phyloP scores from a whole-genome alignment of 1,140 invertebrate genomes.

The Aphis gossypii region DNA sequence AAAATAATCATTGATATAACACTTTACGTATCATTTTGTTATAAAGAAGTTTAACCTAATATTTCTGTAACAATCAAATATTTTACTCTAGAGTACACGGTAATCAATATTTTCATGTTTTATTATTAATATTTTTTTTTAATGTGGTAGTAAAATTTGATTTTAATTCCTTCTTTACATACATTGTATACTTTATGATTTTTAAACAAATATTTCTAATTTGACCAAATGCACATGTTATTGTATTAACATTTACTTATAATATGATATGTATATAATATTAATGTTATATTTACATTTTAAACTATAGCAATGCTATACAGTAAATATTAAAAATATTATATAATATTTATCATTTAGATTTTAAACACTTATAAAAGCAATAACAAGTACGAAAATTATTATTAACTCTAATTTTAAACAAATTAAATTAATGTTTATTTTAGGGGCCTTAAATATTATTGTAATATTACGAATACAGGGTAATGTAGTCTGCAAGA shows the following conservation, averaged over 20 bases:
- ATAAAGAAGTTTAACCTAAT: background rate
- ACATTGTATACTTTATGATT: constrained; percentile 22
- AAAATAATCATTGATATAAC: background rate
- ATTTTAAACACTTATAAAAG: background rate
- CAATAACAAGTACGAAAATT: background rate
- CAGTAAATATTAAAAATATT: background rate
- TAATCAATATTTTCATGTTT: background rate
- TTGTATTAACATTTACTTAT: background rate
- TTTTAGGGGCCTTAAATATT: constrained; percentile 33
- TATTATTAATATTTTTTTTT: background rate
- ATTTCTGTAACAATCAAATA: background rate
- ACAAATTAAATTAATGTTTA: background rate
- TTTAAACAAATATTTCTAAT: background rate
- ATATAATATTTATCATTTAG: background rate
- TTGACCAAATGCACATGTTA: background rate
- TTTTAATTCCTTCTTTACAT: background rate
- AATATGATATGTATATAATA: constrained; percentile 6
- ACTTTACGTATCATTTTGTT: constrained; percentile 6
- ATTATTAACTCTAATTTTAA: constrained; percentile 12
- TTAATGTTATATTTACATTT: background rate
- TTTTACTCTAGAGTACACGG: background rate
- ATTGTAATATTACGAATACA: constrained; percentile 38
- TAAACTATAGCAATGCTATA: background rate
- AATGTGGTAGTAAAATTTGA: background rate
- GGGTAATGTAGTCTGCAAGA: constrained; percentile 41